Conservation (phyloP, 2,888 invertebrate genomes). For the Phorcus lineatus region DNA sequence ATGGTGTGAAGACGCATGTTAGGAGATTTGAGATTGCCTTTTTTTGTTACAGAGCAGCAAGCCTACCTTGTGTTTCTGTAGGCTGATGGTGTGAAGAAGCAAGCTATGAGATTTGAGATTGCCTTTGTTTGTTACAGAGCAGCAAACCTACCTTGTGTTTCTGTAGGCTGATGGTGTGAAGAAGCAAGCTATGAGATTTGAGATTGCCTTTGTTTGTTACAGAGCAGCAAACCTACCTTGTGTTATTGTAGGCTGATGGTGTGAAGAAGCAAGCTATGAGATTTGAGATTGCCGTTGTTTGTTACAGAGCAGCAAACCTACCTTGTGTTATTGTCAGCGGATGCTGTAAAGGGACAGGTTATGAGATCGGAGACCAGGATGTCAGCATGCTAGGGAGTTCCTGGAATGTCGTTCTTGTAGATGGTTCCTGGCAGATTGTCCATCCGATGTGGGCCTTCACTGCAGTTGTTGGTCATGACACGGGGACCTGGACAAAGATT, state of each 20-base stretch:
- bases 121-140: too few species aligned
- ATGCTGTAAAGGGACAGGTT: conserved; percentile 46
- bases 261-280: conserved; percentile 46
- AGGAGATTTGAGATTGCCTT: too few species aligned
- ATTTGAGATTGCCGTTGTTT: conserved; percentile 7
- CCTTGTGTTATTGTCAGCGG: conserved; percentile 47
- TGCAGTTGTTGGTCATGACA: conserved; percentile 29
- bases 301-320: conserved; percentile 23
- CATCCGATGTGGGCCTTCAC: conserved; percentile 49
- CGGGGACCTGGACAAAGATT: conserved; percentile 38
- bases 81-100: too few species aligned
- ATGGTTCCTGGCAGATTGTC: conserved; percentile 44
- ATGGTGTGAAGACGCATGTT: too few species aligned
- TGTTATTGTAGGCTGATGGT: conserved; percentile 44
- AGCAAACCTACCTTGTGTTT: too few species aligned
- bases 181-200: too few species aligned
- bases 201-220: too few species aligned
- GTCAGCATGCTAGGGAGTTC: conserved; percentile 32
- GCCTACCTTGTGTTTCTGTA: too few species aligned
- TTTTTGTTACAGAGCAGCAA: too few species aligned
- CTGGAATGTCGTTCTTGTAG: conserved; percentile 48
- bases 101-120: too few species aligned
- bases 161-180: too few species aligned
- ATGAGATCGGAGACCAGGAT: conserved; percentile 41
- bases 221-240: conserved; percentile 34